phyloP scores from a whole-genome alignment of 2,113 vertebrate genomes.

The Pedionomus torquatus region DNA sequence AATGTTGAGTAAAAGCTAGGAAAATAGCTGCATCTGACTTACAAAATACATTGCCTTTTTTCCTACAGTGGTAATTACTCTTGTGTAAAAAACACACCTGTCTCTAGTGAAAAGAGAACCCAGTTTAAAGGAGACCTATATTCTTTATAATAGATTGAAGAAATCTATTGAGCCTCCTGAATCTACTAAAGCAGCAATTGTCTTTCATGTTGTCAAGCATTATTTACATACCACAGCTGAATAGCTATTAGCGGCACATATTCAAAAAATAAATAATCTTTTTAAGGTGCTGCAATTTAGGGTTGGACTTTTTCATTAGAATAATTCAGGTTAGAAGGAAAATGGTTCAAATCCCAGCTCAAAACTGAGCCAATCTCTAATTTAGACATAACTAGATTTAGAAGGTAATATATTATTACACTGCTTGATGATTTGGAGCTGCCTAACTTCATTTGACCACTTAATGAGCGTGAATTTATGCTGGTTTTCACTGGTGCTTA shows the following conservation, averaged over 20 bases:
- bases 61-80: neutral
- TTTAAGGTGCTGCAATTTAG: neutral
- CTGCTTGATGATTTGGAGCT: neutral
- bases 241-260: neutral
- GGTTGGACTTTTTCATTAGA: neutral
- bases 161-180: neutral
- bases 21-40: neutral
- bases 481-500: neutral
- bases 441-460: neutral
- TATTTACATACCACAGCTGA: neutral
- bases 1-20: neutral
- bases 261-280: rapidly evolving
- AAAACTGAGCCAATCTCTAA: neutral
- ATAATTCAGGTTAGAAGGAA: neutral
- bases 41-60: neutral
- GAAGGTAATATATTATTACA: neutral
- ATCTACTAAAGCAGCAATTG: neutral
- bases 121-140: neutral
- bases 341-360: neutral
- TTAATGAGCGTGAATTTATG: neutral
- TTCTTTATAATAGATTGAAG: neutral
- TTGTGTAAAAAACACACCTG: neutral
- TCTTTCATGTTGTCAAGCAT: neutral
- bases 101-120: neutral
- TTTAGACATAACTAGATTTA: neutral